Evolutionary conservation across 2,888 invertebrate species (phyloP).

Genomic region (Leucophenga maculata): DNA sequence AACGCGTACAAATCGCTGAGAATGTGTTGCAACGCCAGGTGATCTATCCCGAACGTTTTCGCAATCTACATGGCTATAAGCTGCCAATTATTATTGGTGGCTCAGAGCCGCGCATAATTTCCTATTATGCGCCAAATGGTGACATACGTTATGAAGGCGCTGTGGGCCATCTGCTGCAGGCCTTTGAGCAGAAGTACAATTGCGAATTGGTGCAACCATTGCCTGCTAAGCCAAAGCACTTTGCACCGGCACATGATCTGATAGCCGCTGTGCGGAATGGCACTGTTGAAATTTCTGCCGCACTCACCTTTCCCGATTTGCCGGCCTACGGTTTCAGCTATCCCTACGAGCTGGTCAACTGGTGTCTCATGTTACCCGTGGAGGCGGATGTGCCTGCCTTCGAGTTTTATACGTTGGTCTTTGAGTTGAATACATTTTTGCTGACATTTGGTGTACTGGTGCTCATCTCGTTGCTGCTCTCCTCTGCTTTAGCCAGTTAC

Average conservation of each 20-base stretch:
- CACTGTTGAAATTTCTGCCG: conserved; percentile 58
- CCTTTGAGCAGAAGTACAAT: conserved; percentile 57
- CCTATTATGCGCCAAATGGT: conserved; percentile 43
- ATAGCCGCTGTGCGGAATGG: conserved; percentile 51
- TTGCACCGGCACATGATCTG: conserved; percentile 45
- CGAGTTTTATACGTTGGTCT: conserved; percentile 58
- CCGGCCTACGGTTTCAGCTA: conserved; percentile 49
- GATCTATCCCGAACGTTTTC: conserved; percentile 54
- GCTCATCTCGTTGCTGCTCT: conserved; percentile 51
- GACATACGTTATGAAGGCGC: conserved; percentile 49
- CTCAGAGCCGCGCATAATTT: conserved; percentile 56
- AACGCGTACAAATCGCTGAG: conserved; percentile 24
- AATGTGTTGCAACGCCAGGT: conserved; percentile 2
- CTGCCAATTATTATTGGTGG: conserved; percentile 56
- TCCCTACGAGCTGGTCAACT: conserved; percentile 56
- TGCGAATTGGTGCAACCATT: conserved; percentile 47
- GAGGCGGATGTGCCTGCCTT: conserved; percentile 58
- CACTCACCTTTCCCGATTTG: conserved; percentile 42
- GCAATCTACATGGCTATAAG: conserved; percentile 51
- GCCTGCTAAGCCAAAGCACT: conserved; percentile 29
- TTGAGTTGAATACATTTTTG: conserved; percentile 52
- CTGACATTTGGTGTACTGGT: conserved; percentile 47
- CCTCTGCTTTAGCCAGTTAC: conserved; percentile 44
- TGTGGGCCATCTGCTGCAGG: conserved; percentile 55
- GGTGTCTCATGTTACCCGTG: conserved; percentile 63